Evolutionary conservation across 2,888 invertebrate genomes (phyloP), one percentile per base, ranked within the genome.

Genomic region (Oxystoma pomonae): DNA sequence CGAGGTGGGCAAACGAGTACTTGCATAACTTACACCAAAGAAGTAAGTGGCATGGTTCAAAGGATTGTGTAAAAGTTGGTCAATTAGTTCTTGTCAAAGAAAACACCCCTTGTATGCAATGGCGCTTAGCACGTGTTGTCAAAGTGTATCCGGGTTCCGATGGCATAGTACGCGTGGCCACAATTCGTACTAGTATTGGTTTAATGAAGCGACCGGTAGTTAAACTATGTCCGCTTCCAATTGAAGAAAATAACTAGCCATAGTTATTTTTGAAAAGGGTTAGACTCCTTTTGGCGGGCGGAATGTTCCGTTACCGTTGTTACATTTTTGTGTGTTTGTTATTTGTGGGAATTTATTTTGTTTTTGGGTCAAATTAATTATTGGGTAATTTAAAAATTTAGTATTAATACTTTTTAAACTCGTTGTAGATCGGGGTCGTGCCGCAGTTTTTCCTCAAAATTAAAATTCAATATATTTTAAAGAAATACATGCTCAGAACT

Each of bases 231-330:
- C 60, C 57, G 16, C 57, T 60, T n/a, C 60, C 60, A 3, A 86
- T 87, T 86, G 85, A 86, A 62, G 84, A n/a, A n/a, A n/a, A 35
- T 35, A 35, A 35, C 12, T 12, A 35, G 12, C 12, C 35, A 35
- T 35, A 35, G 35, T 35, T 35, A 7, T 35, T 35, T 12, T n/a
- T 12, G 3, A 35, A 35, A 35, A 35, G 35, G 35, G 12, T 12
- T 35, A 35, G 35, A 35, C 5, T 12, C 35, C 35, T 35, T 35
- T 35, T 35, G 35, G 35, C 5, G 3, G 35, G 35, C 35, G 35
- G 35, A 12, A 35, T 35, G 35, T 35, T 35, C 35, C 35, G 35
- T 35, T 35, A 3, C 35, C 35, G 35, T 35, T 35, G 5, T 7
- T 35, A 35, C 35, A 35, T 35, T 35, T 35, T 12, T 35, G 35